A percentile compares a stretch with the other conserved stretches of the same genome.
Evolutionary conservation across 2,113 vertebrate genomes (phyloP).

Genomic region (Chloroceryle aenea): DNA sequence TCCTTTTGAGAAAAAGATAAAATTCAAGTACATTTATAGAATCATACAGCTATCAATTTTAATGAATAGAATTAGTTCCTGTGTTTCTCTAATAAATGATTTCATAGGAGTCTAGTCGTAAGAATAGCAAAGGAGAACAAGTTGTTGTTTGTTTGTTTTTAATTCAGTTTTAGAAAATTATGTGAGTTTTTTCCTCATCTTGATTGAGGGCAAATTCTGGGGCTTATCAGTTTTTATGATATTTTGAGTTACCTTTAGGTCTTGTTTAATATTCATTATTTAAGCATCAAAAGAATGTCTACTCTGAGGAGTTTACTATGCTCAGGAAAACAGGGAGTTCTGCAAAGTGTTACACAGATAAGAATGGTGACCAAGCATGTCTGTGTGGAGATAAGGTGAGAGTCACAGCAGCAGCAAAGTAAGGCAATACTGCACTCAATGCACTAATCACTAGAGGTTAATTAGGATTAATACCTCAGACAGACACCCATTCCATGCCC

Average conservation of each 20-base stretch:
- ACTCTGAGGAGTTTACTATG: not conserved
- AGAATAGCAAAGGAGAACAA: not conserved
- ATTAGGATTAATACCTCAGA: not conserved
- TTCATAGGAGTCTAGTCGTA: not conserved
- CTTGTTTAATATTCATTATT: not conserved
- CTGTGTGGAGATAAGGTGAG: not conserved
- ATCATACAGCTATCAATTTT: not conserved
- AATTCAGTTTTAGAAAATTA: not conserved
- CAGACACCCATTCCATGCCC: not conserved
- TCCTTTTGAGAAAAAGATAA: slow-evolving; percentile 17
- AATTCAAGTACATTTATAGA: not conserved
- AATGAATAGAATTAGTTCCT: not conserved
- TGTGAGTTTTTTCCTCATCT: not conserved
- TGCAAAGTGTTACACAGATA: not conserved
- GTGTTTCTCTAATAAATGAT: not conserved
- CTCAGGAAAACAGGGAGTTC: not conserved
- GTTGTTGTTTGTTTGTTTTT: not conserved
- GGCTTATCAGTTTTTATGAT: not conserved
- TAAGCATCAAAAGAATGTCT: not conserved
- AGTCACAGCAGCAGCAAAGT: not conserved
- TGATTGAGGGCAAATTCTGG: not conserved
- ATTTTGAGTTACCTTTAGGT: not conserved
- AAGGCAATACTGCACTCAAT: not conserved
- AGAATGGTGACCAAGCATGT: not conserved
- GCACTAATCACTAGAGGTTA: not conserved